Percentiles rank a stretch among this genome's conserved stretches.
These are phyloP conservation scores for Lipotes vexillifer DNA, from an alignment of 2,113 vertebrate genomes.

Conservation along the genomic window DNA sequence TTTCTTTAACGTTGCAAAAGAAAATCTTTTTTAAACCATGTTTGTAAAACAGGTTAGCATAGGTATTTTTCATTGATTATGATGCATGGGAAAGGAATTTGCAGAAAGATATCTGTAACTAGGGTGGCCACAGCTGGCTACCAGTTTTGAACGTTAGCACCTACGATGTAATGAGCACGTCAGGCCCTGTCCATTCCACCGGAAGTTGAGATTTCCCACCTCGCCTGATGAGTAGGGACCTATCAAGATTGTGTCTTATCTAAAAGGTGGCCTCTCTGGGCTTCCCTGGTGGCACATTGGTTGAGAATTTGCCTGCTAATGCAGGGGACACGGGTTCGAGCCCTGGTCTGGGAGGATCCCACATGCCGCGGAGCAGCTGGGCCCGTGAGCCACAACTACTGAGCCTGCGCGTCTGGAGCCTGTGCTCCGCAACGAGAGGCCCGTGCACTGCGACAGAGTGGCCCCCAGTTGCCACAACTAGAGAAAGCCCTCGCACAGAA, in stretches of 20 bases:
- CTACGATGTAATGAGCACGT: neutral
- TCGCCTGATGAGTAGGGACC: neutral
- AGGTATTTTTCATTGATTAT: neutral
- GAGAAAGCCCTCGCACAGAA: no score
- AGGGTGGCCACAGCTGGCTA: neutral
- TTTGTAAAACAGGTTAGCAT: neutral
- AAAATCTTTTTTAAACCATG: neutral
- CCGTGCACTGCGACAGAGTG: no score
- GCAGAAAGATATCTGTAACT: neutral
- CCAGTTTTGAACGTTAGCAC: neutral
- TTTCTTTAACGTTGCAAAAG: neutral
- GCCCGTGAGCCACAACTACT: no score
- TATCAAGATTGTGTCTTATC: neutral
- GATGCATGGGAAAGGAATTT: neutral
- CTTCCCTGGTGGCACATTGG: no score
- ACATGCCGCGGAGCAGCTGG: no score
- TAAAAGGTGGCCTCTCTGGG: neutral
- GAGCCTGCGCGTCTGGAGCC: no score
- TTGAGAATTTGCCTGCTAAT: no score
- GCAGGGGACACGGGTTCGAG: no score
- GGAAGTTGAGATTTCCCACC: neutral
- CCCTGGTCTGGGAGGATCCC: no score
- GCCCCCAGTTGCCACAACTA: no score
- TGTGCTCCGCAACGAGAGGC: no score
- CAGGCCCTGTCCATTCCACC: neutral